A percentile compares a stretch with the other conserved stretches of the same genome.
These are phyloP conservation scores for Nomada ruficornis DNA, from an alignment of 2,888 invertebrate genomes.

Conservation along the genomic window DNA sequence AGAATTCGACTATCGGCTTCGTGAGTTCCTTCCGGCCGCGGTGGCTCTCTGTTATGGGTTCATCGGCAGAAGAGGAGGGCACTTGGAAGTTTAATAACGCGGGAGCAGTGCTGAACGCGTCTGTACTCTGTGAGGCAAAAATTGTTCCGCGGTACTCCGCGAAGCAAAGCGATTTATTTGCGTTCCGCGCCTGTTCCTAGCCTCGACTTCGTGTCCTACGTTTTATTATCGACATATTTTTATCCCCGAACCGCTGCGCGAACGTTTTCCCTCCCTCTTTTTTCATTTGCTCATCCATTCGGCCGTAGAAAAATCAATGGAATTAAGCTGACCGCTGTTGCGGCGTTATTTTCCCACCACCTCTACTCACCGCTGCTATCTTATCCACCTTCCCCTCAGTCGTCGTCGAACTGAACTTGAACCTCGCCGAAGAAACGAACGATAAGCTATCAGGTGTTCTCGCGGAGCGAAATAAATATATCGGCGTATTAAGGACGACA, in stretches of 20 bases:
- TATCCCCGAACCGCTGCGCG: background rate
- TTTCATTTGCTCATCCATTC: background rate
- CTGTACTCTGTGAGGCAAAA: background rate
- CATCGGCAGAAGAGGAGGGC: too few species aligned
- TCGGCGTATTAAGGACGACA: too few species aligned
- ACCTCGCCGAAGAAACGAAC: too few species aligned
- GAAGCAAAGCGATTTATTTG: slow-evolving; percentile 19
- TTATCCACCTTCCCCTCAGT: background rate
- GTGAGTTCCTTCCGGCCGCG: background rate
- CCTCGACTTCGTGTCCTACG: slow-evolving; percentile 16
- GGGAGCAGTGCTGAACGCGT: background rate
- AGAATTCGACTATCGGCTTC: background rate
- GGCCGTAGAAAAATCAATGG: background rate
- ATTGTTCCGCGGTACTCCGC: background rate
- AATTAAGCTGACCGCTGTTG: background rate
- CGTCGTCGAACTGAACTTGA: too few species aligned
- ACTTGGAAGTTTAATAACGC: background rate
- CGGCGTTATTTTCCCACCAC: too few species aligned
- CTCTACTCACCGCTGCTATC: background rate
- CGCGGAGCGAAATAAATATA: too few species aligned
- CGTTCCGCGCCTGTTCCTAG: slow-evolving; percentile 3
- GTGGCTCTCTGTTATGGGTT: too few species aligned
- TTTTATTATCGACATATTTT: slow-evolving; percentile 3
- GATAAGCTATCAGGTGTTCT: too few species aligned
- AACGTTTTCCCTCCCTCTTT: background rate